Evolutionary conservation across 2,113 vertebrate genomes (phyloP), one percentile per base, ranked within the genome.

Genomic region (Lampris incognitus): DNA sequence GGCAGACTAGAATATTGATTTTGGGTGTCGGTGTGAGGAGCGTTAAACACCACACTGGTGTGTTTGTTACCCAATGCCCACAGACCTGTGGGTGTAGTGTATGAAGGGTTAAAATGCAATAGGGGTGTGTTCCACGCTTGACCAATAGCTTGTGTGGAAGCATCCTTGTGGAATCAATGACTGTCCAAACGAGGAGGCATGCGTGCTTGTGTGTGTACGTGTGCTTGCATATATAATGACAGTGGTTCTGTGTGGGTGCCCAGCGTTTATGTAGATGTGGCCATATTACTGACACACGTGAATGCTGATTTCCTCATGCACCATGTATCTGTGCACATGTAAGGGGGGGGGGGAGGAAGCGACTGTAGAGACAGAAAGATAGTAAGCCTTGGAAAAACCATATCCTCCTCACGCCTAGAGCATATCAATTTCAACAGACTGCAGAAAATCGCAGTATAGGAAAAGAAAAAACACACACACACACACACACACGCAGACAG

Each of bases 351-450:
- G 42, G 44, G 58, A 37, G 67, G 65, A 60, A 79, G 57, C 67
- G 44, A 71, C 41, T 9, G 61, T 70, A 71, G 62, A 48, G 37
- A 61, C 72, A 72, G 59, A 69, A 79, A 76, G 66, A 83, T 57
- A 39, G 9, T 73, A 69, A 67, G 83, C 72, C 69, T 81, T 85
- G 73, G 87, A 82, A 81, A 58, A 65, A 77, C 70, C 78, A 78
- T 78, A 69, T 60, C 56, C 48, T 57, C 60, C 48, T 51, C 61
- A 39, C 71, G 69, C 70, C 77, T 76, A 54, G 58, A 72, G 74
- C 72, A 66, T 64, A 52, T 79, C 67, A 56, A 74, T 51, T 72
- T 66, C 69, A 69, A 57, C 66, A 79, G 54, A 73, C 24, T 56
- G 67, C 50, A 46, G 24, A 24, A 62, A 58, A 74, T 56, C 69